Evolutionary conservation across 2,113 vertebrate genomes (phyloP), one percentile per base, ranked within the genome.

Genomic region (Clupea harengus): DNA sequence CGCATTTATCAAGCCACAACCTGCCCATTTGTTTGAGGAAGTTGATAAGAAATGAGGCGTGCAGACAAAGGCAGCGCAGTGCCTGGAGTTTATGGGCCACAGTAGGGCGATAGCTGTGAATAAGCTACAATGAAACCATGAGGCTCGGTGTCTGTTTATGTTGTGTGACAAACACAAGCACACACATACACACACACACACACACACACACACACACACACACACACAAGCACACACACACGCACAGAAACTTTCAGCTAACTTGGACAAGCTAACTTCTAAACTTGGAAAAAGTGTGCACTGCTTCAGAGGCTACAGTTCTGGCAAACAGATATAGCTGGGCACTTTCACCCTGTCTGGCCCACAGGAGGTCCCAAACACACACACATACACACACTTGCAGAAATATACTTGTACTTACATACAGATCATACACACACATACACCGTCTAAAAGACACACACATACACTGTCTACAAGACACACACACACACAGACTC

Each of bases 201-300:
- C 67, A 75, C 67, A 75, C 67, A 75, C 67, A 75, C 67, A 75
- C 6, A 75, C 25, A 72, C 25, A 72, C 25, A 72, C 25, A 72
- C 64, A 72, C 25, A 72, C 64, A 72, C 64, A 25, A 0, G 1
- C 25, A 25, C 64, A 72, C 64, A 72, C 64, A 72, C 64, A 25
- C 44, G 20, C 44, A 81, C 6, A 81, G 2, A 81, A 72, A 52
- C 85, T 86, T 90, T 89, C 89, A 91, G 60, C 92, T 87, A 92
- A 88, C 89, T 90, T 57, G 6, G 18, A 57, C 17, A 18, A 57
- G 54, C 6, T 17, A 57, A 57, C 60, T 67, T 25, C 22, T 67
- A 11, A 67, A n/a, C n/a, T 25, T 67, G 60, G 60, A n/a, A 67
- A 67, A 67, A 25, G 22, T 11, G 25, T 67, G 60, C 4, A 25